Base-by-base conservation (phyloP, 2,888 invertebrate genomes). In the Pediacus dermestoides region DNA sequence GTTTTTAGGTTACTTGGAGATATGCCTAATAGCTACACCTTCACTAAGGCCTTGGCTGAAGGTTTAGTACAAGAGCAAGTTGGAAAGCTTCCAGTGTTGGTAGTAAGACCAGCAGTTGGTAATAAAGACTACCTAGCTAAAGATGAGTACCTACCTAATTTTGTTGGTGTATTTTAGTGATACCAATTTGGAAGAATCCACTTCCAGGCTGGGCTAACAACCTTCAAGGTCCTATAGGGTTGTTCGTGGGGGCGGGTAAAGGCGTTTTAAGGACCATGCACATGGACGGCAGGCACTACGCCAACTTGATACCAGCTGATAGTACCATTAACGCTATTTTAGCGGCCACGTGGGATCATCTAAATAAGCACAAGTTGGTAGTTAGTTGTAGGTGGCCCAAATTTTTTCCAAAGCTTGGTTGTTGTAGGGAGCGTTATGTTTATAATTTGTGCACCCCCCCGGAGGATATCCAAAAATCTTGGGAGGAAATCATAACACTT, bases 21-120 rank as follows among this genome's bases (percentile, higher is more conserved):
- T 44, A 75, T 86, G 38, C 93, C 94, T 0, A 94, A 94, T 66
- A 89, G 92, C 0, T 95, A 94, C 64, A 91, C 94, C 0, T 92
- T 87, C 63, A 93, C 95, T 0, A 96, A 96, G 70, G 87, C 92
- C 0, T 69, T 96, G 8, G 88, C 90, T 0, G 95, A 95, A 68
- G 80, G 82, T 6, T 63, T 93, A 39, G 83, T 91, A 1, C 80
- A 83, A 2, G 85, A 90, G 59, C 80, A 86, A 27, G 84, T 88
- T 69, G 68, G 75, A 1, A 75, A 80, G 18, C 68, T 96, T 6
- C 94, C 94, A 0, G 74, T 83, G 0, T 75, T 87, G 37, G 84
- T 96, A 36, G 70, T 92, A 12, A 72, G 95, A 50, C 94, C 92
- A 1, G 90, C 91, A 0, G 88, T 92, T 51, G 84, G 80, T 80